phyloP scores from a whole-genome alignment of 1,140 invertebrate species.

The Coboldia fuscipes region DNA sequence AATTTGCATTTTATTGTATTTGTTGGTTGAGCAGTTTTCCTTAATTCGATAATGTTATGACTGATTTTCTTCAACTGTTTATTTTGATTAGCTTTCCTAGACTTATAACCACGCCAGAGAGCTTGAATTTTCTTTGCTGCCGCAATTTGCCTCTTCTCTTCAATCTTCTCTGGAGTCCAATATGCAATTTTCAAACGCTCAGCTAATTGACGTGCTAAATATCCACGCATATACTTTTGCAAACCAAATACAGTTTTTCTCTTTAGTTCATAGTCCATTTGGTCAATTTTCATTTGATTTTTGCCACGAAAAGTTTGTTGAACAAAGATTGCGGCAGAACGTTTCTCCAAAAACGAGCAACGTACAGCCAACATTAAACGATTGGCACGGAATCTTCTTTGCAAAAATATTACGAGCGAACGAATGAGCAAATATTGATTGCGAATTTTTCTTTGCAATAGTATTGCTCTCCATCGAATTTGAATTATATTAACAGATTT shows the following conservation, averaged over 20 bases:
- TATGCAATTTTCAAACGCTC: slow-evolving; percentile 17
- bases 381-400: slow-evolving; percentile 20
- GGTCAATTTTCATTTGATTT: slow-evolving; percentile 15
- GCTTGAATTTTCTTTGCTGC: slow-evolving; percentile 41
- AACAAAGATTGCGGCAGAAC: slow-evolving; percentile 15
- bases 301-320: slow-evolving; percentile 25
- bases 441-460: no score
- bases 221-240: slow-evolving; percentile 24
- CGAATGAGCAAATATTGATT: slow-evolving; percentile 15
- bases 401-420: slow-evolving; percentile 14
- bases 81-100: slow-evolving; percentile 17
- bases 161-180: slow-evolving; percentile 22
- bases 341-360: slow-evolving; percentile 15
- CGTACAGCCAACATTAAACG: slow-evolving; percentile 12
- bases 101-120: slow-evolving; percentile 34
- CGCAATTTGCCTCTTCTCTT: slow-evolving; percentile 21
- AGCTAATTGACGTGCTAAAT: slow-evolving; percentile 22
- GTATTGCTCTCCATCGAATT: no score
- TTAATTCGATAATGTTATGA: slow-evolving; percentile 22
- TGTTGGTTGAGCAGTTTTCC: slow-evolving; percentile 21
- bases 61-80: slow-evolving; percentile 22
- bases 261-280: slow-evolving; percentile 5
- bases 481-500: no score
- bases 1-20: slow-evolving; percentile 18
- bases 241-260: slow-evolving; percentile 15